A percentile compares a stretch with the other conserved stretches of the same genome.
These are phyloP conservation scores for Upupa epops DNA, from an alignment of 2,113 vertebrate genomes.

Conservation along the genomic window DNA sequence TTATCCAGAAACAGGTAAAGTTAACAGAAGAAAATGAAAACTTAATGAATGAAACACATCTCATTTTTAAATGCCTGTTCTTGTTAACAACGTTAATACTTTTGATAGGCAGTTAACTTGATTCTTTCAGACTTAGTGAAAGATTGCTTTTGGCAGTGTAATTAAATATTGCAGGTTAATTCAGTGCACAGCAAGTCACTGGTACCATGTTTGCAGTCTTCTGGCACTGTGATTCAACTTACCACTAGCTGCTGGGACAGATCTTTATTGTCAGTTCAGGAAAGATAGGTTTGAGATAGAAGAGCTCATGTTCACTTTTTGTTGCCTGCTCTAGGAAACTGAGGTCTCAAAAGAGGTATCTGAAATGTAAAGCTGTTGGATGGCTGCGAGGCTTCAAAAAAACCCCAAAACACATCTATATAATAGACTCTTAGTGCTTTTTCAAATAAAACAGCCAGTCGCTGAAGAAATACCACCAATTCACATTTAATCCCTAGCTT, in stretches of 20 bases:
- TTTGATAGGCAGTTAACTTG: slow-evolving; percentile 46
- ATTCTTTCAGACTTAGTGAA: neutral
- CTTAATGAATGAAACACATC: slow-evolving; percentile 19
- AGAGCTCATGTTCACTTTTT: slow-evolving; percentile 23
- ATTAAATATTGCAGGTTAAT: neutral
- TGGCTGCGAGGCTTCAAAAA: slow-evolving; percentile 12
- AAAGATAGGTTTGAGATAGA: slow-evolving; percentile 1
- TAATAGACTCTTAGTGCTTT: neutral
- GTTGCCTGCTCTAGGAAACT: slow-evolving; percentile 6
- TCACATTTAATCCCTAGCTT: slow-evolving; percentile 11
- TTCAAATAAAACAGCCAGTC: neutral
- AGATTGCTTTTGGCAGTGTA: slow-evolving; percentile 6
- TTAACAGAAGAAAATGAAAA: slow-evolving; percentile 58
- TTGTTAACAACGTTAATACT: slow-evolving; percentile 66
- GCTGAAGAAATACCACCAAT: neutral
- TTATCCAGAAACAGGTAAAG: slow-evolving; percentile 92
- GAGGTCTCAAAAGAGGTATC: slow-evolving; percentile 48
- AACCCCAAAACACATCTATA: neutral
- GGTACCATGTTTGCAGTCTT: neutral
- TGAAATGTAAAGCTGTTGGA: slow-evolving; percentile 47
- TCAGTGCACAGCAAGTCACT: neutral
- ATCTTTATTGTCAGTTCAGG: slow-evolving; percentile 22
- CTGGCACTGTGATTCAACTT: slow-evolving; percentile 17
- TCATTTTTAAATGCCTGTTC: slow-evolving; percentile 66
- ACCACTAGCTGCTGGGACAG: slow-evolving; percentile 25